Base-by-base conservation (phyloP, 1,140 invertebrate genomes). In the Trichonephila inaurata region DNA sequence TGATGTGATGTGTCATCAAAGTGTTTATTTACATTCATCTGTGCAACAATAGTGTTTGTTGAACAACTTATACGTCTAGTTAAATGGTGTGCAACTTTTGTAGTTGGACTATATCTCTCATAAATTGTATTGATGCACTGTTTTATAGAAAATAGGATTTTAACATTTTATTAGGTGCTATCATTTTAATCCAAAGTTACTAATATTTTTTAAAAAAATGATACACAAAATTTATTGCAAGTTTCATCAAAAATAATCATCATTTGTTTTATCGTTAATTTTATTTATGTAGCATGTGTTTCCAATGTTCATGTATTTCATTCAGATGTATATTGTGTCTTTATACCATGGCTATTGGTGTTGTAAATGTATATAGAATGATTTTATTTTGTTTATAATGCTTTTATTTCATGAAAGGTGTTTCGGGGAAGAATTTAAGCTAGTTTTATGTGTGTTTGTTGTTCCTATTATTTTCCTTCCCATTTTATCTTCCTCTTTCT, bases 1-100 rank as follows among this genome's bases (percentile, higher is more conserved):
- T 89, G 87, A 64, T 66, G 64, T 89, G 62, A 69, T 92, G 90
- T 66, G 33, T 88, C 89, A 93, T 93, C 66, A 93, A 93, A 93
- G 83, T 88, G 83, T 93, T 93, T 18, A 88, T 51, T 85, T 51
- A 12, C 51, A 61, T 51, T 66, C 19, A 58, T 91, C 14, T 21
- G 21, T 72, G 44, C 69, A 61, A 81, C n/a, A 12, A 19, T 93
- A 81, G 85, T 18, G 24, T 21, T 81, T 87, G 28, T 62, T 72
- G 19, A 72, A 33, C 81, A 58, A 64, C 33, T 58, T 92, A 81
- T 33, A 92, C 61, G 82, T 92, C 24, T 93, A 93, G 85, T 93
- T 77, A 77, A 28, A 66, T 21, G 69, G 58, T 81, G 60, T 92
- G 91, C 83, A 86, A 69, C 61, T 28, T 77, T 60, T 58, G 62